These are phyloP conservation scores for Zalophus californianus DNA, from an alignment of 2,797 vertebrate species.

Conservation along the genomic window DNA sequence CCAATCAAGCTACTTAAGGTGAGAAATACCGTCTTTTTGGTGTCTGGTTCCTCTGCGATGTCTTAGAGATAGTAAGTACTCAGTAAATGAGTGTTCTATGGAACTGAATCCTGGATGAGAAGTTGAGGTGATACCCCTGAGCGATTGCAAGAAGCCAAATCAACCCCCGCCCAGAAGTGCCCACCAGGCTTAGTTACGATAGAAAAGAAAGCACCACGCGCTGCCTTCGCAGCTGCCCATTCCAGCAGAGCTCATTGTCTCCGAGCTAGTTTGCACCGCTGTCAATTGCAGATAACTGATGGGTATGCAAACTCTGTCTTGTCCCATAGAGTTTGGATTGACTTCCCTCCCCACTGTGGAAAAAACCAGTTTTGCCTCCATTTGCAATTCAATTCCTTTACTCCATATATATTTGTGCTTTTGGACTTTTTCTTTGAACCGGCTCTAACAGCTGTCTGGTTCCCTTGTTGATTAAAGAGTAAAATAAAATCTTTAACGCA, in stretches of 20 bases:
- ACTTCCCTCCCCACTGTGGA: conserved; percentile 25
- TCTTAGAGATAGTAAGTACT: conserved; percentile 45
- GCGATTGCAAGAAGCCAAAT: conserved; percentile 62
- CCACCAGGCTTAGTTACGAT: conserved; percentile 31
- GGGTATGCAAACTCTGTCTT: conserved; percentile 52
- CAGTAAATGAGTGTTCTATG: conserved; percentile 45
- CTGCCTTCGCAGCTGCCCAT: not conserved
- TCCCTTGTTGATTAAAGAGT: conserved; percentile 65
- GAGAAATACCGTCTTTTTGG: not conserved
- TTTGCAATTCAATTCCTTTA: conserved; percentile 63
- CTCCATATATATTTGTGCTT: conserved; percentile 64
- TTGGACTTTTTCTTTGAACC: conserved; percentile 52
- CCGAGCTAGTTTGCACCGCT: conserved; percentile 28
- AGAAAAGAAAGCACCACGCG: not conserved
- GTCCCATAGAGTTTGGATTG: conserved; percentile 29
- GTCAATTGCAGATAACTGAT: conserved; percentile 47
- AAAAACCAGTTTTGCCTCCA: conserved; percentile 69
- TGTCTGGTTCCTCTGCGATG: conserved; percentile 25
- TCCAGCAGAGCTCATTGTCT: not conserved
- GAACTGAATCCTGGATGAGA: conserved; percentile 64
- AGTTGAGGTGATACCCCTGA: conserved; percentile 56
- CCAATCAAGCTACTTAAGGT: conserved; percentile 14
- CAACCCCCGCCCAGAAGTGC: not conserved
- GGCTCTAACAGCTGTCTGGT: conserved; percentile 58
- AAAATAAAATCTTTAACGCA: conserved; percentile 69